Base-by-base conservation (phyloP, 2,797 vertebrate species). In the Craterocephalus amniculus region DNA sequence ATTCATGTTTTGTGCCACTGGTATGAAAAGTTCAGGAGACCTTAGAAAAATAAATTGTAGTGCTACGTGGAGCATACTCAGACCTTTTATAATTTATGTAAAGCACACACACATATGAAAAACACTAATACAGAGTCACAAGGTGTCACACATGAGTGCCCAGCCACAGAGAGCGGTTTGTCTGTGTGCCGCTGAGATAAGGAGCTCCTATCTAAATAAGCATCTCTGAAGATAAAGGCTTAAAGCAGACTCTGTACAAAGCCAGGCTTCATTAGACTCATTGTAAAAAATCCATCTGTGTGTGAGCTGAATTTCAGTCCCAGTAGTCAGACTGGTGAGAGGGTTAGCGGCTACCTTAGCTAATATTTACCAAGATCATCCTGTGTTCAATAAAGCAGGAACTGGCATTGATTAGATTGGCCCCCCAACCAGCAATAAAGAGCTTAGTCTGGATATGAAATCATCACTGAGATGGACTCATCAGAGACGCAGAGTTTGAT, bases 161-260 rank as follows among this genome's bases (percentile, higher is more conserved):
- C 58, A 59, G 49, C 54, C 57, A 58, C 69, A 76, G 72, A 80
- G 70, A 70, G 69, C 68, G 70, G 78, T 76, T 74, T 71, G 81
- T 70, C 73, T 22, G 55, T 88, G 83, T 82, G 83, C 55, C 60
- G 11, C 59, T 63, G 71, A 70, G 92, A 92, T 91, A 89, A 92
- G 84, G 27, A 75, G 34, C 67, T 70, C 34, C 45, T 89, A 88
- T 93, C 89, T 89, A 87, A 88, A 92, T 91, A 84, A 83, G 80
- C 63, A 91, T 91, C 82, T 84, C 54, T 79, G 4, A 67, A 59
- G 78, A 88, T 88, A 80, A 76, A 74, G 77, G 78, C 64, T 74
- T 67, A 76, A 83, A 40, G 60, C 75, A 4, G 76, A 55, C 74
- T 76, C 38, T 59, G 72, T 62, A 72, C 81, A 78, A 83, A 85